Conservation (phyloP, 2,113 vertebrate species). For the Proteles cristata region DNA sequence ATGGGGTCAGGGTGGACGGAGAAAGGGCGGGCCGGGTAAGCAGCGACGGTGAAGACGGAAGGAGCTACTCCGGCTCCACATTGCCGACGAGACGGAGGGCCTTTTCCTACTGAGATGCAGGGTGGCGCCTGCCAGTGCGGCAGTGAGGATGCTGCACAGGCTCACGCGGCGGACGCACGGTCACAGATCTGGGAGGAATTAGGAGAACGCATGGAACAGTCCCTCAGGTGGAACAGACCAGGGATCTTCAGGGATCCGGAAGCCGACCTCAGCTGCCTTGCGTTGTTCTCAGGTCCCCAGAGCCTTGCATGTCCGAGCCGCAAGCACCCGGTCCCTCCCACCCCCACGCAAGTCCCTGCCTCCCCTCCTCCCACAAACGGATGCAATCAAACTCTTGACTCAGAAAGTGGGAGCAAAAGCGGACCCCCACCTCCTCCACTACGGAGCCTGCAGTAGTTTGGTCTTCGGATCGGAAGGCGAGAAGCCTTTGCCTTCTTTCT, state of each 20-base stretch:
- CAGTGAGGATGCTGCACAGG: fast-evolving
- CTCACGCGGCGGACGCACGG: fast-evolving
- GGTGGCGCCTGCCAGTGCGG: not conserved
- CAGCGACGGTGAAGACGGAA: fast-evolving
- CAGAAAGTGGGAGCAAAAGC: not conserved
- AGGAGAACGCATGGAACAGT: fast-evolving
- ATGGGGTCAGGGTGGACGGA: too few relatives aligned
- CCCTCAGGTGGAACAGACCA: not conserved
- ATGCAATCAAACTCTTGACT: not conserved
- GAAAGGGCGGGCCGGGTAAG: not conserved
- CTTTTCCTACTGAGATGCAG: too few relatives aligned
- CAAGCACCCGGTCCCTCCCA: too few relatives aligned
- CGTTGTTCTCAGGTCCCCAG: not conserved
- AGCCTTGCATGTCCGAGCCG: not conserved
- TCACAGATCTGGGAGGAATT: not conserved
- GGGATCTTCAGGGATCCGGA: fast-evolving
- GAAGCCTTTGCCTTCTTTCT: not conserved
- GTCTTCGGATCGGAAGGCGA: not conserved
- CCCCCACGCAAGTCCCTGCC: not conserved
- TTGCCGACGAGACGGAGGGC: not conserved
- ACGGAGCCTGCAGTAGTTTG: not conserved
- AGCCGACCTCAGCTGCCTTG: not conserved
- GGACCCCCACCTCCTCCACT: fast-evolving
- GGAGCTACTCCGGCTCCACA: not conserved
- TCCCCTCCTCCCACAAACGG: not conserved